Percentiles rank a stretch among this genome's conserved stretches.
These are phyloP conservation scores for Amazona guildingii DNA, from an alignment of 2,113 vertebrate genomes.

Conservation along the genomic window DNA sequence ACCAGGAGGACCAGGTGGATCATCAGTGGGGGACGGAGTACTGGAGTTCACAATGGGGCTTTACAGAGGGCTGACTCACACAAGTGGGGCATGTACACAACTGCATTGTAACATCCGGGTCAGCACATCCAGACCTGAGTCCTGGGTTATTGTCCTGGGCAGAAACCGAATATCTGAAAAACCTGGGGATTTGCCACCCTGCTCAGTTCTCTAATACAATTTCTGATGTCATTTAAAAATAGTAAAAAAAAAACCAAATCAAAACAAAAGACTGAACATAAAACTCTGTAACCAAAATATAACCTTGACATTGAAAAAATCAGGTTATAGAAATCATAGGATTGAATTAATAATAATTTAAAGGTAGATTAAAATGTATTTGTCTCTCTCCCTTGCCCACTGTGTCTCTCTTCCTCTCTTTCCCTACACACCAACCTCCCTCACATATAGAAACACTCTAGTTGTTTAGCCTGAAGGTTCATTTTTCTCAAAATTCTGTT, in stretches of 20 bases:
- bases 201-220: neutral
- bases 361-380: neutral
- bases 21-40: neutral
- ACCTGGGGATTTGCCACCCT: neutral
- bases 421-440: neutral
- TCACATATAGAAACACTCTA: neutral
- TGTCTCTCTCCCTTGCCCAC: neutral
- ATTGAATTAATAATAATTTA: neutral
- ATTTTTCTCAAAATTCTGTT: neutral
- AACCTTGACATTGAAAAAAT: neutral
- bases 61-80: neutral
- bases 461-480: neutral
- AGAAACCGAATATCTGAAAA: neutral
- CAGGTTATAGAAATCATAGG: neutral
- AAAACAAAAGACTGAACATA: neutral
- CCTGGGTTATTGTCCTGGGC: neutral
- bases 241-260: neutral
- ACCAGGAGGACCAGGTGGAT: rapidly evolving
- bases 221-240: neutral
- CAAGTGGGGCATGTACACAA: rapidly evolving
- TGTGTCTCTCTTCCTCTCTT: neutral
- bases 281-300: neutral
- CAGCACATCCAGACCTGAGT: neutral
- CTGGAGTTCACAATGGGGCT: neutral
- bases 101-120: neutral